Percentiles rank a stretch among this genome's conserved stretches.
Conservation (phyloP, 2,113 vertebrate species). For the Alligator mississippiensis region DNA sequence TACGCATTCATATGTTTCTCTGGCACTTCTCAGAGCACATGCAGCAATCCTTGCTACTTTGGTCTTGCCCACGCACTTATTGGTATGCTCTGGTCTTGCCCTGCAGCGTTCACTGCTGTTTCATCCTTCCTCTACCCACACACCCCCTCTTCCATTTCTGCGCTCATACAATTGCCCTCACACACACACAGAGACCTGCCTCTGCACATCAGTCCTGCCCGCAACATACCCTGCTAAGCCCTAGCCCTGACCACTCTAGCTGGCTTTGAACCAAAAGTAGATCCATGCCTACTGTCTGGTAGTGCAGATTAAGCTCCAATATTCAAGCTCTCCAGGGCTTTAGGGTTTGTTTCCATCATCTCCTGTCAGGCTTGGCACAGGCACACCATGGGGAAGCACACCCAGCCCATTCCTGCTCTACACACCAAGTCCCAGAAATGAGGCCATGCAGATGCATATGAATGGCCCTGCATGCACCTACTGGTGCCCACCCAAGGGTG, state of each 20-base stretch:
- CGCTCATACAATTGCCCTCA: rapidly evolving
- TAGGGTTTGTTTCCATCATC: no score
- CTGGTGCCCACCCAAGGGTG: no score
- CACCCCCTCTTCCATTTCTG: neutral
- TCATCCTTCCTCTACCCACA: neutral
- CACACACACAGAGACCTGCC: neutral
- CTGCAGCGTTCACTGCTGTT: rapidly evolving
- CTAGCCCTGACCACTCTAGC: neutral
- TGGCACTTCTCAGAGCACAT: neutral
- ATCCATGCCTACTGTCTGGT: neutral
- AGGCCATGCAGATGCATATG: no score
- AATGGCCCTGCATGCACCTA: no score
- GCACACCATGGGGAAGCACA: no score
- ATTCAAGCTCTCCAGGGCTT: neutral
- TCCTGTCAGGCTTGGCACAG: no score
- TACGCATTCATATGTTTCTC: rapidly evolving
- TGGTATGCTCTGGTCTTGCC: neutral
- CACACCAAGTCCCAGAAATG: no score
- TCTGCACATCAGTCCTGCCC: neutral
- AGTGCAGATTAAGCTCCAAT: neutral
- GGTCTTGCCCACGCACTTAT: constrained; percentile 23
- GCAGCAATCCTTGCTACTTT: rapidly evolving
- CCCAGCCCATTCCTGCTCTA: no score
- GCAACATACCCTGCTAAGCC: neutral
- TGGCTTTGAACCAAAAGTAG: neutral